Evolutionary conservation across 2,797 vertebrate genomes (phyloP).

Genomic region (Girardinus metallicus): DNA sequence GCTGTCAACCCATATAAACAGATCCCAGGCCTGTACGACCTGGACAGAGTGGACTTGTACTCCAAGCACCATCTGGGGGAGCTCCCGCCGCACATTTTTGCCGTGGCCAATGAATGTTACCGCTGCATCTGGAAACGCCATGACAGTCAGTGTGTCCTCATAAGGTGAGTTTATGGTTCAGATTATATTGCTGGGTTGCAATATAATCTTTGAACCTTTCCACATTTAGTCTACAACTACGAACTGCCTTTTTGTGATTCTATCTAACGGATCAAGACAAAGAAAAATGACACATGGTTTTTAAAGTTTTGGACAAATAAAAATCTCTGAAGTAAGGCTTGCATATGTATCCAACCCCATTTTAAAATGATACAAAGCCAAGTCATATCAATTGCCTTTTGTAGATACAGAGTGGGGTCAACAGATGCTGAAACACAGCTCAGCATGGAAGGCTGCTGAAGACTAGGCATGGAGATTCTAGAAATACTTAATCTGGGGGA

Average conservation of each 20-base stretch:
- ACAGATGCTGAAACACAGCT: not conserved
- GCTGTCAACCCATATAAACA: slow-evolving; percentile 93
- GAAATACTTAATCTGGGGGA: not conserved
- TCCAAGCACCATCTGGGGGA: slow-evolving; percentile 90
- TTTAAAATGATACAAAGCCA: not conserved
- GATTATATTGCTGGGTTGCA: not conserved
- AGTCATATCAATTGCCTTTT: not conserved
- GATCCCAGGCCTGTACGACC: slow-evolving; percentile 86
- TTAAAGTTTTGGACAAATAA: not conserved
- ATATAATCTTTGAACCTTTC: not conserved
- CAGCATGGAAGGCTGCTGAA: not conserved
- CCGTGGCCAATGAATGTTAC: slow-evolving; percentile 93
- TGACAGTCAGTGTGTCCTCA: slow-evolving; percentile 94
- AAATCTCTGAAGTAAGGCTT: not conserved
- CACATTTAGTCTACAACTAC: not conserved
- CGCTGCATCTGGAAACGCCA: slow-evolving; percentile 94
- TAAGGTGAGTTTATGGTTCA: slow-evolving; percentile 81
- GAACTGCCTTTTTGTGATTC: not conserved
- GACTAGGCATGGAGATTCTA: not conserved
- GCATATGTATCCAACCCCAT: not conserved
- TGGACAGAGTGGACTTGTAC: slow-evolving; percentile 87
- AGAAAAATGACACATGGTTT: not conserved
- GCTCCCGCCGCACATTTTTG: slow-evolving; percentile 93
- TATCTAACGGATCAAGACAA: not conserved
- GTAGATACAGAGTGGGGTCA: not conserved